Evolutionary conservation across 1,140 invertebrate genomes (phyloP), one percentile per base, ranked within the genome.

Genomic region (Coenobita brevimanus): DNA sequence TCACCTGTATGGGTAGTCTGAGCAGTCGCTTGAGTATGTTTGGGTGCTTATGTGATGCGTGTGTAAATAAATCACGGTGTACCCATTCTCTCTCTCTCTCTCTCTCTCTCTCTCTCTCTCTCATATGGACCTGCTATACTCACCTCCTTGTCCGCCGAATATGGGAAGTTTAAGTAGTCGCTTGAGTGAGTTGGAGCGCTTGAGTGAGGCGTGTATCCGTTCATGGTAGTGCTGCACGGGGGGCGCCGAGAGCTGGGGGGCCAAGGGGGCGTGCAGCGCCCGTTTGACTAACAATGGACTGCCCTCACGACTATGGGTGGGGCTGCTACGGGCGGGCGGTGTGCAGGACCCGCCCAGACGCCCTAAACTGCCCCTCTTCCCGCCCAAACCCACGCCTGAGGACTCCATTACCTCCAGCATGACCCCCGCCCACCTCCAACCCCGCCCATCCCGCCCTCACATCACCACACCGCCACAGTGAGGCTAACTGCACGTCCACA

Each of bases 171-270:
- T 94, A 54, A 95, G 92, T 38, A 95, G 92, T 91, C 94, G 94
- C 92, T 95, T 95, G 91, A 95, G 94, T 91, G 94, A 94, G 90
- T 93, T 94, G 91, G 93, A 94, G 89, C 94, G 91, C 92, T 94
- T 93, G 91, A 94, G 91, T 91, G 89, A 80, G 60, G 75, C 84
- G 92, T 92, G 85, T 91, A 91, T 81, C 91, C 90, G 91, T 90
- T 91, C 91, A 86, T 85, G 62, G 88, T 79, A 76, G 90, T 88
- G 85, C 85, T 85, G 79, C 24, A 79, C 85, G 60, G 85, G 79
- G 36, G 82, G 84, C n/a, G 83, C 89, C 21, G 89, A 82, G 10
- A 67, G 85, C 73, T 82, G 83, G 36, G 46, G 60, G 36, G 76
- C 83, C 76, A 82, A 86, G 15, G 92, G 92, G 8, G 91, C 69